A percentile compares a stretch with the other conserved stretches of the same genome.
Conservation (phyloP, 2,113 vertebrate genomes). For the Lamprologus speciosus region DNA sequence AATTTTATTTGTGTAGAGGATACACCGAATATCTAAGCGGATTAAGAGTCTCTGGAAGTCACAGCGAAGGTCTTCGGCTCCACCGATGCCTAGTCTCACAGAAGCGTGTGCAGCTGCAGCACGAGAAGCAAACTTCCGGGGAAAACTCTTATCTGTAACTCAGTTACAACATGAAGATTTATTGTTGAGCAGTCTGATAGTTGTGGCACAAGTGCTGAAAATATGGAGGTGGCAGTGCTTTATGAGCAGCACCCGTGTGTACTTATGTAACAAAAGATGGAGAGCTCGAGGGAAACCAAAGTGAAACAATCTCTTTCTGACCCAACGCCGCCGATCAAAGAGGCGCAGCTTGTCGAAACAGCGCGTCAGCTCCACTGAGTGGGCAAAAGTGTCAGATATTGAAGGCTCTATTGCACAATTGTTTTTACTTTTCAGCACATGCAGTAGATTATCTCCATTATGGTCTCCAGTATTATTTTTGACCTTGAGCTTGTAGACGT, state of each 20-base stretch:
- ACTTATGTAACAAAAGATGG: not conserved
- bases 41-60: not conserved
- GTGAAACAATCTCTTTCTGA: not conserved
- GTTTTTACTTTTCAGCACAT: not conserved
- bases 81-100: not conserved
- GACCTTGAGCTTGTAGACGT: not conserved
- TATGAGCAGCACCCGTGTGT: not conserved
- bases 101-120: not conserved
- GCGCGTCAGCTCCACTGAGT: not conserved
- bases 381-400: not conserved
- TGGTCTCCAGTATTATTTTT: not conserved
- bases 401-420: not conserved
- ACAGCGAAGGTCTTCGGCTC: not conserved
- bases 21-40: not conserved
- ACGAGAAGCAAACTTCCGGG: not conserved
- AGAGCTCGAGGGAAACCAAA: not conserved
- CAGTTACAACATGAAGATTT: not conserved
- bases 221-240: not conserved
- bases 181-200: not conserved
- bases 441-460: not conserved
- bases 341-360: not conserved
- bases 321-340: not conserved
- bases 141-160: not conserved
- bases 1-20: not conserved
- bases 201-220: not conserved